Evolutionary conservation across 2,888 invertebrate genomes (phyloP).

Genomic region (Clusia tigrina): DNA sequence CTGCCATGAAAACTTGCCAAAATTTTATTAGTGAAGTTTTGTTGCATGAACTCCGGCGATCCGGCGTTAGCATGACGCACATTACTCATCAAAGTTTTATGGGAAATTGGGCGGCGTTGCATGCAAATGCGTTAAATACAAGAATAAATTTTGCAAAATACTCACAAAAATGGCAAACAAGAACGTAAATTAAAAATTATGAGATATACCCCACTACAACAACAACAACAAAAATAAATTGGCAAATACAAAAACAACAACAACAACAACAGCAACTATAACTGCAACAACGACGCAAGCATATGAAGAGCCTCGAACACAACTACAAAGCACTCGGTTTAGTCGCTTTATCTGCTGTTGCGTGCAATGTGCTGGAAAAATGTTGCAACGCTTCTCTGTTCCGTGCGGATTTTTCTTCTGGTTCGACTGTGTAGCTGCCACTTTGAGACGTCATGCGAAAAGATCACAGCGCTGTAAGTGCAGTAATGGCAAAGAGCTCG

Average conservation of each 20-base stretch:
- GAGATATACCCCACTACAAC: neutral
- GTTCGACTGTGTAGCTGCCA: conserved; percentile 1
- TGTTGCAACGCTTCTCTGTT: neutral
- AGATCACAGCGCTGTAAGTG: conserved; percentile 20
- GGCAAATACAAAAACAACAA: conserved; percentile 4
- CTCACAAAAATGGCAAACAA: neutral
- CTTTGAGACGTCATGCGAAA: conserved; percentile 31
- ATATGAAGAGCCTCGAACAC: neutral
- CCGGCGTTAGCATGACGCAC: neutral
- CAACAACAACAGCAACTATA: conserved; percentile 6
- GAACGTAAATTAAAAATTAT: conserved; percentile 1
- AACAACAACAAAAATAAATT: neutral
- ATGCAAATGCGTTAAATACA: neutral
- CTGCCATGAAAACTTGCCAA: no score
- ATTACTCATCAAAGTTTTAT: neutral
- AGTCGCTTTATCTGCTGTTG: conserved; percentile 7
- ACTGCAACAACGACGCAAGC: neutral
- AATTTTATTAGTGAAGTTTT: no score
- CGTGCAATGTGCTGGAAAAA: conserved; percentile 30
- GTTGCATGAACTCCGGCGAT: no score
- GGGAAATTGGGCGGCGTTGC: neutral
- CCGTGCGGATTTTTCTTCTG: neutral
- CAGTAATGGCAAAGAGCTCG: conserved; percentile 4
- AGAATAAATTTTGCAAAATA: neutral
- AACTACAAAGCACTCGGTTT: neutral